Percentiles rank a stretch among this genome's conserved stretches.
phyloP scores from a whole-genome alignment of 2,113 vertebrate genomes.

The western clawed frog (Xenopus tropicalis) region UCB_Xtro_10.0 CM004446.2:43813001-43813500 shows the following conservation, averaged over 20 bases:
- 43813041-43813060: slow-evolving; percentile 79
- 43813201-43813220: slow-evolving; percentile 34
- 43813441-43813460: not conserved
- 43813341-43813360: slow-evolving; percentile 31
- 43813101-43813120: slow-evolving; percentile 71
- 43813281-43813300: slow-evolving; percentile 49
- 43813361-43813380: slow-evolving; percentile 29
- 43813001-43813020: slow-evolving; percentile 69
- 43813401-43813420: not conserved
- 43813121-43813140: slow-evolving; percentile 91
- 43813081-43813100: slow-evolving; percentile 81
- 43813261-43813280: slow-evolving; percentile 21
- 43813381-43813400: not conserved
- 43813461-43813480: not conserved
- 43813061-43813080: slow-evolving; percentile 87
- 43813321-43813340: slow-evolving; percentile 48
- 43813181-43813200: slow-evolving; percentile 9
- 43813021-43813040: slow-evolving; percentile 77
- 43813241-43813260: slow-evolving; percentile 11
- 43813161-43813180: not conserved
- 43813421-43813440: slow-evolving; percentile 8
- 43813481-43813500: not conserved
- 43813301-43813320: slow-evolving; percentile 12
- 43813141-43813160: slow-evolving; percentile 84
- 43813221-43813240: slow-evolving; percentile 22